Conservation (phyloP, 2,888 invertebrate species). For the Leptopilina myrica region DNA sequence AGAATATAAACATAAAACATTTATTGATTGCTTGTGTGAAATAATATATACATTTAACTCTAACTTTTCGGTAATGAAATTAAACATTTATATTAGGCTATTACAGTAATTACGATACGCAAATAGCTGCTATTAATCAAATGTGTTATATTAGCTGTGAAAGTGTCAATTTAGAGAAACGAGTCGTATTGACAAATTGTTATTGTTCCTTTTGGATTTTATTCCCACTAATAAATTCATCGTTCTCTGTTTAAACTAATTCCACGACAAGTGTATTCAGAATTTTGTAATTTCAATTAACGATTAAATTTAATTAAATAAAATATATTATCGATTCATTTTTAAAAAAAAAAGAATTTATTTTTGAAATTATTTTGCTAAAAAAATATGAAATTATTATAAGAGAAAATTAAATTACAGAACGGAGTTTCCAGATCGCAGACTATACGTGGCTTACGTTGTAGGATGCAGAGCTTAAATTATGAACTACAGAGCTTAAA, state of each 20-base stretch:
- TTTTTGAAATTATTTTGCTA: no score
- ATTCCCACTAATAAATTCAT: no score
- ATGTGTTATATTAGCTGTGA: neutral
- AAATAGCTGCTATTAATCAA: neutral
- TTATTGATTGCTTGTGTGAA: no score
- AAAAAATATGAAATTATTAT: neutral
- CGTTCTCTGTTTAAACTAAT: no score
- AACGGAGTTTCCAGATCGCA: neutral
- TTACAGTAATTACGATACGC: neutral
- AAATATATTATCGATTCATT: no score
- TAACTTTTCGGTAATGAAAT: neutral
- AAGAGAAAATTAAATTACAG: neutral
- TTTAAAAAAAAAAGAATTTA: no score
- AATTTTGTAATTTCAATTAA: no score
- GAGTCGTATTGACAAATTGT: slow-evolving; percentile 7
- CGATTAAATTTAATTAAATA: no score
- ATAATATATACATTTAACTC: no score
- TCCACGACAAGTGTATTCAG: no score
- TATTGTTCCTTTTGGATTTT: neutral
- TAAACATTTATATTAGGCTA: neutral
- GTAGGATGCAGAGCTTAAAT: slow-evolving; percentile 12
- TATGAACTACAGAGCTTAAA: slow-evolving; percentile 5
- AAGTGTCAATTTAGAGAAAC: slow-evolving; percentile 6
- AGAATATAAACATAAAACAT: no score
- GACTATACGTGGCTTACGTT: neutral